Base-by-base conservation (phyloP, 2,797 vertebrate species). In the Nyctalus aviator region DNA sequence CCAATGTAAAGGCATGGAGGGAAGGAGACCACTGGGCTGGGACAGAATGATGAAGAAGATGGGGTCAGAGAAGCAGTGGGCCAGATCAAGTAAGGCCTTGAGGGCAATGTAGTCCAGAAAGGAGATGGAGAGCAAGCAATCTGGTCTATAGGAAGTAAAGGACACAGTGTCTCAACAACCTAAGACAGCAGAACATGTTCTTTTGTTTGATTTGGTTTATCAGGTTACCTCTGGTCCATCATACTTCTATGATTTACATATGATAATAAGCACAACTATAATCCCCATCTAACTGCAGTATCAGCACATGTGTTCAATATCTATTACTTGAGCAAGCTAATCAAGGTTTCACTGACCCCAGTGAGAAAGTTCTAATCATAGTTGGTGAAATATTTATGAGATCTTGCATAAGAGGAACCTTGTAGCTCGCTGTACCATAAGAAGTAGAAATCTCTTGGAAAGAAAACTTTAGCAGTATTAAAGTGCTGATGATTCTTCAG, bases 301-400 rank as follows among this genome's bases (percentile, higher is more conserved):
- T 93, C 88, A 76, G 48, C 84, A 23, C 85, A 92, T 95, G 86
- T 96, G 79, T 94, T 89, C 50, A 59, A 14, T 77, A 66, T 71
- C 72, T 91, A 37, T 94, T 95, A 86, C n/a, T 87, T 81, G 17
- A 93, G 76, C 86, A 94, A 94, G 85, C 81, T 96, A 91, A 97
- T 96, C 89, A 96, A 96, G 59, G 48, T 91, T 96, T 97, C 91
- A 95, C n/a, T 97, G 94, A 96, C 62, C 75, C 69, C 76, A 81
- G 55, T 82, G 64, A 96, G 78, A 84, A 92, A 96, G 66, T 86
- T 92, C 46, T 57, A 95, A 91, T 93, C 41, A 2, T 71, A 93
- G 77, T 86, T 97, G 95, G 92, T 96, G 73, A 96, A 95, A 91
- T 96, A 96, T 95, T 97, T 91, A 96, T 95, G 83, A 94, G 69